phyloP scores from a whole-genome alignment of 2,888 invertebrate genomes.

The Phania funesta region DNA sequence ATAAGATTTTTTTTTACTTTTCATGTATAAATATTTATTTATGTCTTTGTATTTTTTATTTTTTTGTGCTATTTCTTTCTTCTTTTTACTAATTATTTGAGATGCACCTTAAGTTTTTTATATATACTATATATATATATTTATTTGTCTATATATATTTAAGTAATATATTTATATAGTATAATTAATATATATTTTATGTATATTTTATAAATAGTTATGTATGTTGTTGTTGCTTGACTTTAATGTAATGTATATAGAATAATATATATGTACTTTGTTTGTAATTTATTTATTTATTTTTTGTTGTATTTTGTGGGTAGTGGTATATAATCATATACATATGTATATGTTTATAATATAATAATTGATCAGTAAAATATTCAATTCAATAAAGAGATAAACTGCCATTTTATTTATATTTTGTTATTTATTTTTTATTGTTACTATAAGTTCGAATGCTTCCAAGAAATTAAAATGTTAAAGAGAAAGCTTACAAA shows the following conservation, averaged over 20 bases:
- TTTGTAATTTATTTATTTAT: conserved; percentile 66
- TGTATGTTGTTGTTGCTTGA: conserved; percentile 21
- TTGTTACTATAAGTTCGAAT: background rate
- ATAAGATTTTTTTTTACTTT: conserved; percentile 52
- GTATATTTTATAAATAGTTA: conserved; percentile 63
- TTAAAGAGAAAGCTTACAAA: conserved; percentile 17
- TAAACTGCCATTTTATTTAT: conserved; percentile 33
- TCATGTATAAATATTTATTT: conserved; percentile 67
- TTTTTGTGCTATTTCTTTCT: conserved; percentile 67
- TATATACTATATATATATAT: conserved; percentile 65
- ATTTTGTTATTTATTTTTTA: background rate
- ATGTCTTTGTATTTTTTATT: conserved; percentile 68
- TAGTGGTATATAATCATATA: conserved; percentile 71
- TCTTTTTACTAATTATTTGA: conserved; percentile 65
- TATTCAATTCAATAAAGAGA: conserved; percentile 45
- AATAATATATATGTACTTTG: conserved; percentile 67
- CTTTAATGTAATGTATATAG: conserved; percentile 55
- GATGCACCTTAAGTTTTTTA: conserved; percentile 65
- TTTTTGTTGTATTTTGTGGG: conserved; percentile 67
- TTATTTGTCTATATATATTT: conserved; percentile 69
- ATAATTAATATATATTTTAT: conserved; percentile 70
- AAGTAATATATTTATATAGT: conserved; percentile 69
- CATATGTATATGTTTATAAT: conserved; percentile 66
- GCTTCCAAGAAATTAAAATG: background rate
- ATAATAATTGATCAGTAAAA: conserved; percentile 54